Evolutionary conservation across 2,113 vertebrate species (phyloP), one percentile per base, ranked within the genome.

Genomic region (Platichthys stellatus): DNA sequence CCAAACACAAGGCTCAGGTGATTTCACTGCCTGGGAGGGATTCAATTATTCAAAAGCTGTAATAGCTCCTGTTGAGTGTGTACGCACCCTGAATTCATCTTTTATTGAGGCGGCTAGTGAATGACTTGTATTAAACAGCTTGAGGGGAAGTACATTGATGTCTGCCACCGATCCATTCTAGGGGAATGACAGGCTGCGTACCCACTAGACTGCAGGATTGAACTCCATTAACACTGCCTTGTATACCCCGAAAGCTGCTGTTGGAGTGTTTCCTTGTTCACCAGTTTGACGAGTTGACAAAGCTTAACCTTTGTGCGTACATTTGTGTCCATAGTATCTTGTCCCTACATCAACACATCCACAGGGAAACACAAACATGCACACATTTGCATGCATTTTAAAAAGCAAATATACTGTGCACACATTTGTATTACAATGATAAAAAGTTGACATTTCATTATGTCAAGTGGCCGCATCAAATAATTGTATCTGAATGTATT

Each of bases 21-120:
- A 51, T 18, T 51, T 9, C 18, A 18, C 7, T 51, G 47, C 47
- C 47, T 7, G 45, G 69, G 7, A 63, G 40, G 24, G 51, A 51
- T 85, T 91, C 17, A 89, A 90, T 89, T 86, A 90, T 89, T 89
- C 56, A 86, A 62, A 70, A 62, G 72, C 58, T 76, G 64, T 87
- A 79, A 69, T 66, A 74, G 76, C 80, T 84, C 63, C 66, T 24
- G 74, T 72, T 86, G 72, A 31, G 31, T 82, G 62, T 23, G 47
- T 59, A 20, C 14, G 20, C 14, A 15, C 14, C 53, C 54, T 21
- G 24, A 78, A 68, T 82, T 68, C 58, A 90, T 88, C 53, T 76
- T 78, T 80, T 71, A 54, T 54, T 81, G 57, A 74, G 54, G 72
- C 5, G 20, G 35, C 64, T 14, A 15, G 31, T 40, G 47, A 85